These are phyloP conservation scores for Stigmatopora nigra DNA, from an alignment of 2,113 vertebrate genomes.

Conservation along the genomic window DNA sequence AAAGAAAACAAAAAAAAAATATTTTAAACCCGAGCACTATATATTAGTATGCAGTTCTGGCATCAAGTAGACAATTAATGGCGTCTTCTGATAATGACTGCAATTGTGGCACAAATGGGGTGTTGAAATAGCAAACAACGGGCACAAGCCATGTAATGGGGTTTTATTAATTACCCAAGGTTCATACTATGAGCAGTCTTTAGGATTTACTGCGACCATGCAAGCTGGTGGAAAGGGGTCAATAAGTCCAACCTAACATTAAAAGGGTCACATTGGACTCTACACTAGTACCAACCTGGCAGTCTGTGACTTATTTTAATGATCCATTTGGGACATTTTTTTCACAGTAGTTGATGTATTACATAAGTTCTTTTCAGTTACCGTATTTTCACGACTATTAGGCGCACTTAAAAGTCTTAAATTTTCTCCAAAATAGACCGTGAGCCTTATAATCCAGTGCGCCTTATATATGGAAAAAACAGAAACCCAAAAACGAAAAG, in stretches of 20 bases:
- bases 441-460: no score
- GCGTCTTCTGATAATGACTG: slow-evolving; percentile 79
- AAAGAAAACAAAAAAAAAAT: slow-evolving; percentile 61
- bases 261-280: slow-evolving; percentile 55
- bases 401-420: no score
- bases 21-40: slow-evolving; percentile 65
- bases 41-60: slow-evolving; percentile 79
- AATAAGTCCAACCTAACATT: slow-evolving; percentile 51
- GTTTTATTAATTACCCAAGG: slow-evolving; percentile 76
- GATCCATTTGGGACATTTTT: slow-evolving; percentile 1
- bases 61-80: slow-evolving; percentile 77
- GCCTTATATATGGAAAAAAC: no score
- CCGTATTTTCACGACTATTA: no score
- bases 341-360: not conserved
- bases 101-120: slow-evolving; percentile 80
- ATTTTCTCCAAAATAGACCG: no score
- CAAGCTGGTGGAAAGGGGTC: slow-evolving; percentile 59
- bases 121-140: slow-evolving; percentile 83
- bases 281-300: slow-evolving; percentile 7
- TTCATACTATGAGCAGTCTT: slow-evolving; percentile 61
- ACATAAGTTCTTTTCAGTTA: not conserved
- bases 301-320: not conserved
- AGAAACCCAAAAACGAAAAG: no score
- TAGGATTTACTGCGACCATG: slow-evolving; percentile 72
- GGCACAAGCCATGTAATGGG: slow-evolving; percentile 79